Conservation (phyloP, 2,888 invertebrate species). For the Pheosia gnoma region DNA sequence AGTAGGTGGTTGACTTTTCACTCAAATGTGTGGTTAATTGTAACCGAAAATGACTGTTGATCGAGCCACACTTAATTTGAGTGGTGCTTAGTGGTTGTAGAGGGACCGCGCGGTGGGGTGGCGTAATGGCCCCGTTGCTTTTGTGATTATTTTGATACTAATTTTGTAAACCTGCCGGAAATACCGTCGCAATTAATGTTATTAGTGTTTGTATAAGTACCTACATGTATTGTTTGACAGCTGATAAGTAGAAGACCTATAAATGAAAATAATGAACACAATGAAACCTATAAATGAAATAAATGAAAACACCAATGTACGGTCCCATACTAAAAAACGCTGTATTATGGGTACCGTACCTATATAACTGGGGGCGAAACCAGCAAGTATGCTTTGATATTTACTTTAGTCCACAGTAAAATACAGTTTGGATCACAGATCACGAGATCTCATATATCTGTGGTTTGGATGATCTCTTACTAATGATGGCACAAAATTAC, state of each 20-base stretch:
- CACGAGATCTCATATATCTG: too few relatives aligned
- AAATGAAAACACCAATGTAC: too few relatives aligned
- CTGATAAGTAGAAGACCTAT: background rate
- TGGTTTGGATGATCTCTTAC: too few relatives aligned
- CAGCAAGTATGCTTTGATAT: too few relatives aligned
- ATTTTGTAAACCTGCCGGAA: constrained; percentile 64
- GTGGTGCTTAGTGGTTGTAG: constrained; percentile 72
- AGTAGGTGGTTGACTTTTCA: constrained; percentile 85
- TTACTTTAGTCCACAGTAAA: too few relatives aligned
- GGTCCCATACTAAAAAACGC: too few relatives aligned
- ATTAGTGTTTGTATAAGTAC: constrained; percentile 43
- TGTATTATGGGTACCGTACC: too few relatives aligned
- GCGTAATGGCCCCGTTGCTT: constrained; percentile 72
- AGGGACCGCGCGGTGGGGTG: constrained; percentile 67
- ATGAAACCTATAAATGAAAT: too few relatives aligned
- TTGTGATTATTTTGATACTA: constrained; percentile 75
- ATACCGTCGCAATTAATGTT: constrained; percentile 57
- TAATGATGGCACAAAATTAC: background rate
- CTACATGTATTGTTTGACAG: constrained; percentile 12
- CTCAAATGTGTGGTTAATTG: constrained; percentile 84
- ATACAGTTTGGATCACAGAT: too few relatives aligned
- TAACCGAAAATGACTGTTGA: constrained; percentile 85
- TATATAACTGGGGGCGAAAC: too few relatives aligned
- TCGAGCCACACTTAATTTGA: constrained; percentile 84
- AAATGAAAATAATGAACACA: too few relatives aligned